Evolutionary conservation across 2,888 invertebrate species (phyloP), one percentile per base, ranked within the genome.

Genomic region (Lissonota sp.): DNA sequence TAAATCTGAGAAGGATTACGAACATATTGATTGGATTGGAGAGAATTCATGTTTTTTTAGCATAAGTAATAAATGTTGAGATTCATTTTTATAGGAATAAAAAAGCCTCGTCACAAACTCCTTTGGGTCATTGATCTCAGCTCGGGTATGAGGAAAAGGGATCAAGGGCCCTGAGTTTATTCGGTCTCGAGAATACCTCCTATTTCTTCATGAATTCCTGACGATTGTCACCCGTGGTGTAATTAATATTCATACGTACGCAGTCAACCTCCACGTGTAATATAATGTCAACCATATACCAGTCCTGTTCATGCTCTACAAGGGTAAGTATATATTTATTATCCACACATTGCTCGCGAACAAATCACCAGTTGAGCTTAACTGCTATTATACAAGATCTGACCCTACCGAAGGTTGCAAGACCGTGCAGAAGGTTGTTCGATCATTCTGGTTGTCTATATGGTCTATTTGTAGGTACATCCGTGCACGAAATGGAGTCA

Each of bases 161-260:
- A 85, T 87, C 84, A 88, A 88, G 88, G 88, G 85, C 84, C 81
- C 66, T 51, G 63, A 75, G 83, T 77, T 87, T 85, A 84, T 87
- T 86, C 84, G 85, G 84, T 76, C 84, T 80, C 75, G 74, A 78
- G 76, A 66, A 76, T 69, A 91, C 88, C 91, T 92, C 90, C 85
- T 91, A 58, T 49, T 12, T 51, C 69, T 72, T 89, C 86, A 86
- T 92, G 86, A 70, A 80, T 67, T 79, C 92, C 91, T 91, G 89
- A 77, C 83, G 85, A 83, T 83, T 92, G 92, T 92, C 92, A 91
- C 90, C 91, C 89, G 87, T 87, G 86, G 85, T 90, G 90, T 91
- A 92, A 92, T 92, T 92, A 92, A 92, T 92, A 92, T 92, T 92
- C 92, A 92, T 91, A 89, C 82, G 84, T 86, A 83, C 81, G 70